Conservation (phyloP, 2,888 invertebrate species). For the Aplocera efformata region DNA sequence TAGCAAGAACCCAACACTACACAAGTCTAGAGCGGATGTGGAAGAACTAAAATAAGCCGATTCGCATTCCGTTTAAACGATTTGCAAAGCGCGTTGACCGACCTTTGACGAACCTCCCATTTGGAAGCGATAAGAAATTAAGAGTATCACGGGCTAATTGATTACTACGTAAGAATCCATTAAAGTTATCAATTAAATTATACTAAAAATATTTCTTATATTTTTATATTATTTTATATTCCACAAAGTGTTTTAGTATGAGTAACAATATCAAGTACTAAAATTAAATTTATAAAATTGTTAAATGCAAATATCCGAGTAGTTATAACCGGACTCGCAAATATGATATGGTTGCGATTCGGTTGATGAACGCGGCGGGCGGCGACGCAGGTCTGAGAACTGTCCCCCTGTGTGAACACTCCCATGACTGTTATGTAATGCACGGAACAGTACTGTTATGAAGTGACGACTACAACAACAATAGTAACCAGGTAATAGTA, state of each 20-base stretch:
- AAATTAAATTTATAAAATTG: too few relatives aligned
- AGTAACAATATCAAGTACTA: too few relatives aligned
- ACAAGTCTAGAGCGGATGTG: neutral
- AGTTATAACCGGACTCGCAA: constrained; percentile 55
- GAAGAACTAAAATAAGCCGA: constrained; percentile 4
- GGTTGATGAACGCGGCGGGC: constrained; percentile 44
- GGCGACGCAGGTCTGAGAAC: constrained; percentile 61
- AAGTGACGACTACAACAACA: constrained; percentile 50
- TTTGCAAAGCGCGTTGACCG: constrained; percentile 19
- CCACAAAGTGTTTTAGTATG: too few relatives aligned
- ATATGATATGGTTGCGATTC: constrained; percentile 44
- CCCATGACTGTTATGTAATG: constrained; percentile 66
- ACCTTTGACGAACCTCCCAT: constrained; percentile 15
- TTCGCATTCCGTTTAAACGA: neutral
- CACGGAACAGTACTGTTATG: constrained; percentile 60
- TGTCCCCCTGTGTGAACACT: constrained; percentile 55
- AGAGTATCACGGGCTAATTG: constrained; percentile 8
- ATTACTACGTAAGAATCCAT: constrained; percentile 10
- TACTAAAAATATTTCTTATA: constrained; percentile 9
- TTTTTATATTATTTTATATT: too few relatives aligned
- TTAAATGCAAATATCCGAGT: too few relatives aligned
- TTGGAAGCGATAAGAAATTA: constrained; percentile 19
- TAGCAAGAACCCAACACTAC: neutral
- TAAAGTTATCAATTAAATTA: constrained; percentile 10
- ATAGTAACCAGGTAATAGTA: constrained; percentile 38